Base-by-base conservation (phyloP, 2,888 invertebrate species). In the Esperia sulphurella region DNA sequence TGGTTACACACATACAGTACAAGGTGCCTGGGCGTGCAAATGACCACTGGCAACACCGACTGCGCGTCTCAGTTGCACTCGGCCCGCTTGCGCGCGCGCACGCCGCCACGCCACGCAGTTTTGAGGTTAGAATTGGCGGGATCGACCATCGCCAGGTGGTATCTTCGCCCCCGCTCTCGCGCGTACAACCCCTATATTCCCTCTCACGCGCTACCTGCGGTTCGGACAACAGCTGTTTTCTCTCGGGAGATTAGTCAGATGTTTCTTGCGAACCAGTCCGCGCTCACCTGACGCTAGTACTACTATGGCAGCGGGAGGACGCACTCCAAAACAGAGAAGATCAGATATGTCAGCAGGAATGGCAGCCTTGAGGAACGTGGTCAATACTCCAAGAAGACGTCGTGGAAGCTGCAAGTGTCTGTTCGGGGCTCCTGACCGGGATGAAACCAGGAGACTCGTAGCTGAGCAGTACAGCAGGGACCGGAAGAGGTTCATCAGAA, bases 381-480 rank as follows among this genome's bases (percentile, higher is more conserved):
- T 71, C n/a, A 85, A 83, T 50, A 76, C 81, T 1, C 79, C 83
- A 9, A 78, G 89, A 48, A 75, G 87, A 52, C 74, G 86, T 33
- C 78, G 90, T 3, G 84, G 87, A 44, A 84, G 86, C 63, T 90
- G 90, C 75, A 90, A 90, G 67, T 93, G 93, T 63, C 72, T 93
- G 3, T 93, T 93, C 60, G 93, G 93, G 8, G 85, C 87, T 1
- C 90, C 93, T 9, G 91, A 92, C 61, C 73, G 91, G 4, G 90
- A 90, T 28, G 92, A 92, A 47, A 92, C 92, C 4, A 87, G 81
- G 45, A 84, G 90, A 35, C 71, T 93, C 59, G 82, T 93, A 56
- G 90, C 91, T 33, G 92, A 93, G 50, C 91, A 92, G 54, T 86
- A 92, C 49, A 83, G 90, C 37, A 76, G 86, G 50, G 92, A 93